Evolutionary conservation across 2,113 vertebrate species (phyloP).

Genomic region (Malurus alboscapulatus): DNA sequence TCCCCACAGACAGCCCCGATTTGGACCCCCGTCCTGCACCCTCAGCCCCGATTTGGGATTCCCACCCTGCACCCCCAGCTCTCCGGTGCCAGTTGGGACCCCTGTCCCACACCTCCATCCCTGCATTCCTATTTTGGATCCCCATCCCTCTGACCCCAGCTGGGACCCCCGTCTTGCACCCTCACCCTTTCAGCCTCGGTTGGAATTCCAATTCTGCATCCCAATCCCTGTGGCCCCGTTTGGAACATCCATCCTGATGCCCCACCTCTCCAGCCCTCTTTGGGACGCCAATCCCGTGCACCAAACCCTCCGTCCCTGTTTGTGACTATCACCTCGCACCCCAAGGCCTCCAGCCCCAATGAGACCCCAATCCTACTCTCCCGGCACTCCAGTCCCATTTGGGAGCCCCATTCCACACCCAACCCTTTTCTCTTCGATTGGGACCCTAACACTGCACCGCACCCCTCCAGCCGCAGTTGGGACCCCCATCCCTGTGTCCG

Average conservation of each 20-base stretch:
- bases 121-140: not conserved
- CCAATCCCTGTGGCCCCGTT: not conserved
- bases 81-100: not conserved
- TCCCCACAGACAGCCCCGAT: not conserved
- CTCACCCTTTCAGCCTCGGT: not conserved
- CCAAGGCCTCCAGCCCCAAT: not conserved
- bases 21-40: not conserved
- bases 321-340: not conserved
- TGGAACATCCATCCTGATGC: not conserved
- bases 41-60: not conserved
- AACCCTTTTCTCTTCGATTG: rapidly evolving
- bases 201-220: not conserved
- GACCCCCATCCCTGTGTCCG: too few species aligned
- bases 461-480: rapidly evolving
- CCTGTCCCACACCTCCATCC: not conserved
- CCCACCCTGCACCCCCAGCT: not conserved
- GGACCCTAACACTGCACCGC: not conserved
- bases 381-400: not conserved
- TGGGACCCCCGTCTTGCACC: not conserved
- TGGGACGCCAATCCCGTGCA: not conserved
- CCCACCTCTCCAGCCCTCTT: not conserved
- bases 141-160: too few species aligned
- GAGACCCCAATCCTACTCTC: too few species aligned
- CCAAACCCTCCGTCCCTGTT: not conserved
- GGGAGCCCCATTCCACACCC: too few species aligned